Conservation (phyloP, 1,140 invertebrate genomes). For the Diorhabda elongata region DNA sequence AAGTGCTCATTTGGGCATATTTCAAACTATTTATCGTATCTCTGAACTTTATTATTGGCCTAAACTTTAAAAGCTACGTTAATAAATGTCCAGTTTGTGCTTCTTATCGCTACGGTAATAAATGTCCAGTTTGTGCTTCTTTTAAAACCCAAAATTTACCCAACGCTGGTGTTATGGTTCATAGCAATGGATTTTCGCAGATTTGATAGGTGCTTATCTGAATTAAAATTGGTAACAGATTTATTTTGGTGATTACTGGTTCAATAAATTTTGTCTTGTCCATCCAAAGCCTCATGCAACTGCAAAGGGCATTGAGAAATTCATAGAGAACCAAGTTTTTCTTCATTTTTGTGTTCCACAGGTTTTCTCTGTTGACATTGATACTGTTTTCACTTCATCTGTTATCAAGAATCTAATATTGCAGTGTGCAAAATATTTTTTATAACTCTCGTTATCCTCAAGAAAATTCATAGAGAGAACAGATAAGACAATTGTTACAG, state of each 20-base stretch:
- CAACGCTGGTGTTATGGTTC: conserved; percentile 21
- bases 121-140: conserved; percentile 3
- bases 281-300: conserved; percentile 21
- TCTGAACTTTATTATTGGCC: conserved; percentile 18
- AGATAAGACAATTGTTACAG: conserved; percentile 21
- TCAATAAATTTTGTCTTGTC: conserved; percentile 24
- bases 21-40: conserved; percentile 14
- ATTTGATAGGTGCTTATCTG: conserved; percentile 28
- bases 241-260: conserved; percentile 22
- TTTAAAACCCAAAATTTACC: conserved; percentile 10
- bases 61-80: conserved; percentile 1
- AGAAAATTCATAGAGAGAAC: conserved; percentile 24
- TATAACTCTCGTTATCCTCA: conserved; percentile 22
- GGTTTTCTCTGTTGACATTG: conserved; percentile 18
- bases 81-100: neutral
- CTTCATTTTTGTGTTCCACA: conserved; percentile 25
- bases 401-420: conserved; percentile 19
- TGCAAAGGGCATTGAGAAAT: conserved; percentile 18
- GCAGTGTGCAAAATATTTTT: conserved; percentile 18
- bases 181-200: conserved; percentile 21
- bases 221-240: conserved; percentile 23
- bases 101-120: neutral
- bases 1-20: conserved; percentile 15
- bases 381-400: conserved; percentile 4
- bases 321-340: conserved; percentile 26